These are phyloP conservation scores for Chloromyia formosa DNA, from an alignment of 2,888 invertebrate genomes.

Conservation along the genomic window DNA sequence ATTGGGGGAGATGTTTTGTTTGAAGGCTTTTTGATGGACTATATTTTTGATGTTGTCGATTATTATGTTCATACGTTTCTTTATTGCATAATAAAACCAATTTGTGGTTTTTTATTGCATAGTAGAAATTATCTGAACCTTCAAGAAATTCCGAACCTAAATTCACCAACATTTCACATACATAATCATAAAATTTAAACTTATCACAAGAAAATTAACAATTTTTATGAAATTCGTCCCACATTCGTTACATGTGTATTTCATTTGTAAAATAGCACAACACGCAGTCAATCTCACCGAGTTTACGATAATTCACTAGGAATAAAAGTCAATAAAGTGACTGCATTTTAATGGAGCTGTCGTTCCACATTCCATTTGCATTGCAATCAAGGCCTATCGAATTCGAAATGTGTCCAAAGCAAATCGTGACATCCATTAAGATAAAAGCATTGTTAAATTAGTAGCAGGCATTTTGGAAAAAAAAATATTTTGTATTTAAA, in stretches of 20 bases:
- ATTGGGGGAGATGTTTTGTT: too few species aligned
- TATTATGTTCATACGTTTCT: too few species aligned
- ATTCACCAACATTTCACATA: too few species aligned
- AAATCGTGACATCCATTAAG: conserved; percentile 39
- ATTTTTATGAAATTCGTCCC: conserved; percentile 3
- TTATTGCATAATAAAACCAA: too few species aligned
- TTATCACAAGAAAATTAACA: not conserved
- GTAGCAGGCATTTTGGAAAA: conserved; percentile 2
- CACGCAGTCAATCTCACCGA: not conserved
- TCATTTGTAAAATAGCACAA: conserved; percentile 12
- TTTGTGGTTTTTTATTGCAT: too few species aligned
- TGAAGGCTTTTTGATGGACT: too few species aligned
- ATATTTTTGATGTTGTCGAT: too few species aligned
- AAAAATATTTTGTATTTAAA: too few species aligned
- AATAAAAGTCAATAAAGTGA: conserved; percentile 20
- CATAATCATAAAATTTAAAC: too few species aligned
- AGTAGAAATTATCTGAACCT: too few species aligned
- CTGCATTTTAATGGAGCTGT: conserved; percentile 36
- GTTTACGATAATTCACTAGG: conserved; percentile 14
- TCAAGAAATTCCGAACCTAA: too few species aligned
- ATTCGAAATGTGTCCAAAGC: conserved; percentile 22
- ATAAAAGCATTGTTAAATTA: conserved; percentile 39
- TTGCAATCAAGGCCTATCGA: conserved; percentile 18
- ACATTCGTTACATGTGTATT: not conserved
- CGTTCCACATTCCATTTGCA: conserved; percentile 19